phyloP scores from a whole-genome alignment of 2,113 vertebrate species.

The Nyctibius bracteatus region DNA sequence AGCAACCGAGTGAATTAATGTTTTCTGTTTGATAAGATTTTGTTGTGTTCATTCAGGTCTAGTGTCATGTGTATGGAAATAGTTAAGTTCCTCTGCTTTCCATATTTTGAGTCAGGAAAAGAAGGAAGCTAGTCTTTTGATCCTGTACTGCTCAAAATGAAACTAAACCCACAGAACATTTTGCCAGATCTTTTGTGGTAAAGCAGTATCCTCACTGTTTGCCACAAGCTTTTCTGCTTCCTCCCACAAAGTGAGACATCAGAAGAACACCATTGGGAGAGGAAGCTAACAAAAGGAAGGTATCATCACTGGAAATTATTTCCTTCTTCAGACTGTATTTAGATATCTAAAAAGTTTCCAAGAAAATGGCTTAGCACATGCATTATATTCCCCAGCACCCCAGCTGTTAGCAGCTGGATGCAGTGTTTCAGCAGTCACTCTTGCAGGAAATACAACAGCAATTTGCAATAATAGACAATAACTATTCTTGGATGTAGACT shows the following conservation, averaged over 20 bases:
- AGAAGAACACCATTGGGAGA: neutral
- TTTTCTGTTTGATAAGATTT: neutral
- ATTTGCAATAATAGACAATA: neutral
- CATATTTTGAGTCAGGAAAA: neutral
- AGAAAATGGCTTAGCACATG: neutral
- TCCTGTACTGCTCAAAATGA: neutral
- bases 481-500: neutral
- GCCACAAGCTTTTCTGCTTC: neutral
- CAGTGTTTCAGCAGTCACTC: neutral
- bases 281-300: neutral
- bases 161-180: neutral
- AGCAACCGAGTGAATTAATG: neutral
- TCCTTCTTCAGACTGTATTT: neutral
- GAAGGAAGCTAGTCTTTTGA: neutral
- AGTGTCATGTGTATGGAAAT: neutral
- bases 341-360: neutral
- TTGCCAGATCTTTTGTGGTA: neutral
- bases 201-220: neutral
- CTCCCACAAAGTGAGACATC: neutral
- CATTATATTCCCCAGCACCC: neutral
- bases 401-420: conserved; percentile 4
- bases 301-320: neutral
- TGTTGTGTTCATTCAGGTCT: neutral
- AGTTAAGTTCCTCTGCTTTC: neutral
- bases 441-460: neutral